Conservation (phyloP, 2,888 invertebrate species). For the Cheilosia pagana region DNA sequence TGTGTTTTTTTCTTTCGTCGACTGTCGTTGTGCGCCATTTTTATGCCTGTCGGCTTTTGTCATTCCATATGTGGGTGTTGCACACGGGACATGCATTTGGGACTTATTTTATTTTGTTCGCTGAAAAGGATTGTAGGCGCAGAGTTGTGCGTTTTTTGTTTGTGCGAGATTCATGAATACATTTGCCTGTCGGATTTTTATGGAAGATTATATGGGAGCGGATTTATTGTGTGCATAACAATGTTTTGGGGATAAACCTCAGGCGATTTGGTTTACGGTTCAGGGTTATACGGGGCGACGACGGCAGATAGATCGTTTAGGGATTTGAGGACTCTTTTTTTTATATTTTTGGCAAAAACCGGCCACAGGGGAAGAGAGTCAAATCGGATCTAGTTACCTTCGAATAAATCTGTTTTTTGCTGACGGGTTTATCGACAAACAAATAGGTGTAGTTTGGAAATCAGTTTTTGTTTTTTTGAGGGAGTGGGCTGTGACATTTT, state of each 20-base stretch:
- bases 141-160: conserved; percentile 25
- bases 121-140: conserved; percentile 41
- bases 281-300: conserved; percentile 26
- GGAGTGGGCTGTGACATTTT: not conserved
- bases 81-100: conserved; percentile 68
- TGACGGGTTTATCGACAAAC: not conserved
- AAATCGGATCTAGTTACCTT: conserved; percentile 11
- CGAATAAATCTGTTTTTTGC: conserved; percentile 7
- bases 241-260: conserved; percentile 47
- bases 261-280: conserved; percentile 35
- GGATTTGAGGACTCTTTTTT: not conserved
- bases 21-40: conserved; percentile 56
- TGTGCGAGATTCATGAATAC: conserved; percentile 46
- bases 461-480: not conserved
- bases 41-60: conserved; percentile 73
- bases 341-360: conserved; percentile 1
- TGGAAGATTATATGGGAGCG: conserved; percentile 54
- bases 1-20: conserved; percentile 27
- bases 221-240: conserved; percentile 68
- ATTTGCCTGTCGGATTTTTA: conserved; percentile 63
- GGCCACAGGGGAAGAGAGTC: conserved; percentile 1
- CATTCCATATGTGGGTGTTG: conserved; percentile 73
- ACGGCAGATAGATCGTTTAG: conserved; percentile 3
- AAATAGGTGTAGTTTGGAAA: not conserved
- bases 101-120: conserved; percentile 37